Conservation (phyloP, 2,113 vertebrate species). For the Colaptes auratus region DNA sequence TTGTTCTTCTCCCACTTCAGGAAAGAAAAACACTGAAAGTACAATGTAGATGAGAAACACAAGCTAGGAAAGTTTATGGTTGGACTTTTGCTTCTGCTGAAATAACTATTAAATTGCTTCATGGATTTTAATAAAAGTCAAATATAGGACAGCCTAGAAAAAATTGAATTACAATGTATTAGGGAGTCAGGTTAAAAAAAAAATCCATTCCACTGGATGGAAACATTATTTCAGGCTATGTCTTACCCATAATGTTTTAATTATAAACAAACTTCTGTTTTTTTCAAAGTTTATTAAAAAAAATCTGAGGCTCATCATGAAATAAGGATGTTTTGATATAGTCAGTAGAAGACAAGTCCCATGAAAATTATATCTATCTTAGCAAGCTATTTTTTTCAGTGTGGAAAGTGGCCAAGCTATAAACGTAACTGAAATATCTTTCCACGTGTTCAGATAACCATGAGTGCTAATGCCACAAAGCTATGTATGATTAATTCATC, state of each 20-base stretch:
- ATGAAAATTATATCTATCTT: neutral
- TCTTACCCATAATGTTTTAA: neutral
- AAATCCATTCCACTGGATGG: neutral
- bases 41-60: neutral
- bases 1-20: conserved; percentile 36
- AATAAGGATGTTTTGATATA: neutral
- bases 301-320: neutral
- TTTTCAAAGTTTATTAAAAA: neutral
- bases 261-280: neutral
- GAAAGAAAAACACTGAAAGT: conserved; percentile 1
- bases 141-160: neutral
- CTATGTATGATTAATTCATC: neutral
- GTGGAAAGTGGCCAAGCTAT: neutral
- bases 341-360: neutral
- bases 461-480: neutral
- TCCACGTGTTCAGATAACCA: neutral
- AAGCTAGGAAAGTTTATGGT: neutral
- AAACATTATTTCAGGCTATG: neutral
- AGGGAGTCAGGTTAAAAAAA: neutral
- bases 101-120: neutral
- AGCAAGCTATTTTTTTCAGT: neutral
- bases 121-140: neutral
- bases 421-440: neutral
- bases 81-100: neutral
- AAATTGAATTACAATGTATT: neutral